These are phyloP conservation scores for Acronicta alni DNA, from an alignment of 2,888 invertebrate genomes.

Conservation along the genomic window DNA sequence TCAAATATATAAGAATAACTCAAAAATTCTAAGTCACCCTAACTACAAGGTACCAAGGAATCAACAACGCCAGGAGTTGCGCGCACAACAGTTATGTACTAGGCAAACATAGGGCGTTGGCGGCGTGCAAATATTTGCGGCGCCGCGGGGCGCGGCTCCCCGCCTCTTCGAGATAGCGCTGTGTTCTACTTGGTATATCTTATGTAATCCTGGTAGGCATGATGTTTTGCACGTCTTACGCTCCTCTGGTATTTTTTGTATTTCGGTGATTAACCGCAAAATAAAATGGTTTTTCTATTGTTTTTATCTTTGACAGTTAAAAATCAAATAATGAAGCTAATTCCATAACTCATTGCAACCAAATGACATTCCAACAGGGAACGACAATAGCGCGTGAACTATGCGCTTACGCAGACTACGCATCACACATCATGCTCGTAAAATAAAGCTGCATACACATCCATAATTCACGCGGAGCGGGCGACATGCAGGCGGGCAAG, in stretches of 20 bases:
- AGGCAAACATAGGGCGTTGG: constrained; percentile 74
- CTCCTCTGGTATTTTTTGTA: constrained; percentile 51
- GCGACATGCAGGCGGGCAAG: constrained; percentile 68
- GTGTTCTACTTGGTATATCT: constrained; percentile 65
- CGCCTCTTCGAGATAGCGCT: constrained; percentile 66
- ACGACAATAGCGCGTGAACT: constrained; percentile 53
- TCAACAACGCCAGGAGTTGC: constrained; percentile 66
- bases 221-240: constrained; percentile 52
- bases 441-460: constrained; percentile 71
- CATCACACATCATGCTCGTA: constrained; percentile 62
- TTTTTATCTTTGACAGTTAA: too few species aligned
- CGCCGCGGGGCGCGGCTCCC: constrained; percentile 63
- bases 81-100: constrained; percentile 64
- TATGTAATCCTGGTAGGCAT: constrained; percentile 71
- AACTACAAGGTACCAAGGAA: constrained; percentile 62
- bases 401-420: constrained; percentile 55
- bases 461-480: constrained; percentile 67
- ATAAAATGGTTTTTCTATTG: too few species aligned
- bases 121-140: constrained; percentile 73
- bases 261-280: constrained; percentile 3
- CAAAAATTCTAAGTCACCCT: constrained; percentile 34
- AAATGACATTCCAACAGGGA: constrained; percentile 47
- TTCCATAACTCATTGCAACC: constrained; percentile 31
- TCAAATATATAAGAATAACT: constrained; percentile 18
- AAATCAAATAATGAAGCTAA: constrained; percentile 15